A percentile compares a stretch with the other conserved stretches of the same genome.
Evolutionary conservation across 2,888 invertebrate genomes (phyloP).

Genomic region (Eupithecia abbreviata): DNA sequence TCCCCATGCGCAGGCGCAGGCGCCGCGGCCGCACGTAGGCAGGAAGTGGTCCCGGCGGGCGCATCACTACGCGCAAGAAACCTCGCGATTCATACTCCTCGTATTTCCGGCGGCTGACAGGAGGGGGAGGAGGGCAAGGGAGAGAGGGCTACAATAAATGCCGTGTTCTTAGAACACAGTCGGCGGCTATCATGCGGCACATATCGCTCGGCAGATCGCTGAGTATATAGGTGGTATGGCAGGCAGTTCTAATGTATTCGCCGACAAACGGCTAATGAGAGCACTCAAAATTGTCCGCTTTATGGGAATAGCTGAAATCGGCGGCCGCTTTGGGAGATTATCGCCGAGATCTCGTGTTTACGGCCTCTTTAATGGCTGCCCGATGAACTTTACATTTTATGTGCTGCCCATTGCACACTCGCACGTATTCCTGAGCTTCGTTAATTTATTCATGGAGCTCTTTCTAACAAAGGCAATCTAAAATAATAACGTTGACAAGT

Average conservation of each 20-base stretch:
- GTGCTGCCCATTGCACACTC: not conserved
- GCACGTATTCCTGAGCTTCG: not conserved
- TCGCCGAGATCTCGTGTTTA: constrained; percentile 25
- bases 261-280: constrained; percentile 38
- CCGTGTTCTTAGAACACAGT: constrained; percentile 48
- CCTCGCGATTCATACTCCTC: constrained; percentile 40
- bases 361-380: constrained; percentile 19
- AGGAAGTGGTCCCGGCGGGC: not conserved
- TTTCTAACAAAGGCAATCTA: not conserved
- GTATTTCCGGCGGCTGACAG: constrained; percentile 46
- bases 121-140: not conserved
- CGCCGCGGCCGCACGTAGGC: not conserved
- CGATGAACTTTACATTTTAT: constrained; percentile 24
- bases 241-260: constrained; percentile 41
- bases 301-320: constrained; percentile 35
- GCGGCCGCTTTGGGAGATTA: constrained; percentile 15
- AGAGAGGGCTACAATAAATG: constrained; percentile 42
- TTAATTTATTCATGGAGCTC: not conserved
- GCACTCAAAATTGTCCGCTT: constrained; percentile 30
- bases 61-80: constrained; percentile 32
- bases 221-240: not conserved
- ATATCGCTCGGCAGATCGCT: constrained; percentile 38
- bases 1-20: not conserved
- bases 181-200: constrained; percentile 37
- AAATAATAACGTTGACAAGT: too few relatives aligned